Evolutionary conservation across 1,140 invertebrate species (phyloP), one percentile per base, ranked within the genome.

Genomic region (Drosophila malerkotliana): DNA sequence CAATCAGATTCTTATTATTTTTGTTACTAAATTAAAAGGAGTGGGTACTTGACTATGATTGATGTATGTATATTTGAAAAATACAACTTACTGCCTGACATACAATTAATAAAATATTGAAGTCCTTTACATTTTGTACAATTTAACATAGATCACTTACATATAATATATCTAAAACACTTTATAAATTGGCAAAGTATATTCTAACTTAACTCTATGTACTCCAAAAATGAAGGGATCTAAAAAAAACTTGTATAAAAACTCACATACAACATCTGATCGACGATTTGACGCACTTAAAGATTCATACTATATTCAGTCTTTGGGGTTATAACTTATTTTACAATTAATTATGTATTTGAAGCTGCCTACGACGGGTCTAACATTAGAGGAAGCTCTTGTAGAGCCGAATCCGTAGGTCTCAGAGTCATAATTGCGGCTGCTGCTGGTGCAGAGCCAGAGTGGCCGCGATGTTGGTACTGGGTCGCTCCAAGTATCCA

Each of bases 371-470:
- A 59, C 56, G 10, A 61, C 30, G 26, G 34, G 57, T 30, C 39
- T 44, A 37, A 52, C 64, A 62, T 73, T 91, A 91, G 15, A 91
- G 81, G 72, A 91, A 91, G 83, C 90, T 91, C 87, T 91, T 91
- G 55, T 91, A 91, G 75, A 91, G 85, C 73, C 89, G 68, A 55
- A 91, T 91, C 15, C 85, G 85, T 56, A 91, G 77, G 72, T 92
- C 89, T 92, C 90, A 92, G 72, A 92, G 91, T 92, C 91, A 92
- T 92, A 92, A 92, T 53, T 92, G 91, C 2, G 75, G 90, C 73
- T 88, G 90, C 60, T 79, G 87, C 57, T 90, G 84, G 14, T 90
- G 81, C 12, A 87, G 60, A 5, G 87, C 82, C 37, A 88, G 63
- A 47, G 87, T 83, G 39, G 87, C 80, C 0, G 82, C 66, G 12